Percentiles rank a stretch among this genome's conserved stretches.
Conservation (phyloP, 2,888 invertebrate genomes). For the Malthinus seriepunctatus region DNA sequence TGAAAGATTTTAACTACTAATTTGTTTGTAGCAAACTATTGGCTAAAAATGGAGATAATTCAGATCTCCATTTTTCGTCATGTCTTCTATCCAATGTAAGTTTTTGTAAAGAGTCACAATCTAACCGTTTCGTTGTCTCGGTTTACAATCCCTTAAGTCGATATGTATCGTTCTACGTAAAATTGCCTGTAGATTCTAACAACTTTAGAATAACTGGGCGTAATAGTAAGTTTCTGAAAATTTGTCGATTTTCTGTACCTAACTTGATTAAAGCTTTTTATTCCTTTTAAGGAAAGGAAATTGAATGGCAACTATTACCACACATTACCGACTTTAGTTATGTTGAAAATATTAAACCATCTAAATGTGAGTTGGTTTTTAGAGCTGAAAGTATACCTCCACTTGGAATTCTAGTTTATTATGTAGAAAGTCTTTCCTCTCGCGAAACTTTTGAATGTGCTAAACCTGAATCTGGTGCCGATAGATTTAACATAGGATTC, state of each 20-base stretch:
- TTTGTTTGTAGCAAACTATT: slow-evolving; percentile 10
- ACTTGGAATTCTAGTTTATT: slow-evolving; percentile 67
- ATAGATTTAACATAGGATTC: slow-evolving; percentile 8
- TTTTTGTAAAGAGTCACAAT: slow-evolving; percentile 60
- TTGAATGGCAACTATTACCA: slow-evolving; percentile 30
- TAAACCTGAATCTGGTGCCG: background rate
- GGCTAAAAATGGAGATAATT: background rate
- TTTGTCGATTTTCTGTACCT: too few species aligned
- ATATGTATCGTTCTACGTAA: slow-evolving; percentile 57
- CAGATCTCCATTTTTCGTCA: slow-evolving; percentile 45
- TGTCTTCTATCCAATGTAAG: slow-evolving; percentile 68
- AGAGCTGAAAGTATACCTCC: slow-evolving; percentile 66
- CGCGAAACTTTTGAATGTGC: background rate
- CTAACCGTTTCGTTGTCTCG: slow-evolving; percentile 58
- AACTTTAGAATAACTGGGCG: slow-evolving; percentile 29
- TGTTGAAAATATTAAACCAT: slow-evolving; percentile 15
- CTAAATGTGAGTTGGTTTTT: slow-evolving; percentile 67
- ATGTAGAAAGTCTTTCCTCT: slow-evolving; percentile 45
- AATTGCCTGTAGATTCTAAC: slow-evolving; percentile 57
- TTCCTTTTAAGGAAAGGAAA: too few species aligned
- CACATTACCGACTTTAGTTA: slow-evolving; percentile 28
- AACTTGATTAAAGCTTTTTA: too few species aligned
- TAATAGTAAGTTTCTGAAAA: slow-evolving; percentile 5
- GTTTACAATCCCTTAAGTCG: slow-evolving; percentile 68
- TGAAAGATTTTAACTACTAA: background rate